Base-by-base conservation (phyloP, 2,797 vertebrate species). In the Anolis apletophallus region DNA sequence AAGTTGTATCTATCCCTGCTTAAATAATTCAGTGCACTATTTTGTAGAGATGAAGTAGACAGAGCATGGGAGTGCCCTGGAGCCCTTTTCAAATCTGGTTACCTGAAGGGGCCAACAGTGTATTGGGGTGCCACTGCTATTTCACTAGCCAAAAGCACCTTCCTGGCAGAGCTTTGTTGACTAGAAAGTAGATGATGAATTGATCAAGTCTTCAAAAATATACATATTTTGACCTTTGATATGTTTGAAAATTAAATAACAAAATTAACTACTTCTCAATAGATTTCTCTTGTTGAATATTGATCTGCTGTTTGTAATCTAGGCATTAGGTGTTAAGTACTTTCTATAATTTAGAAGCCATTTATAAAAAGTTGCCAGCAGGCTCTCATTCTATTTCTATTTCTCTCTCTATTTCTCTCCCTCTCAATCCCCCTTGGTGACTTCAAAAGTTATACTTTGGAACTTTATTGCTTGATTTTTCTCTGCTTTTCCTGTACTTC, bases 401-500 rank as follows among this genome's bases (percentile, higher is more conserved):
- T 6, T 46, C 40, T 46, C 40, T 46, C 40, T 46, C 40, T 46
- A 3, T 6, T 6, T 46, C 40, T 6, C 40, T 46, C 40, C 40
- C 40, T 46, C 40, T 6, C 17, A 19, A 3, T 40, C 23, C 14
- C 14, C 10, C 32, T n/a, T n/a, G n/a, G n/a, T n/a, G 23, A 19
- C 17, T 3, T 23, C 13, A 12, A 73, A 85, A 32, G 67, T 59
- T 85, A 36, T 68, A 50, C 26, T 59, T 74, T 12, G n/a, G 21
- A 52, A 14, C 13, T 3, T 74, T 32, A 76, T 57, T 81, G 23
- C 50, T 32, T 69, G n/a, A 17, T 92, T 88, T 64, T 50, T n/a
- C 29, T 11, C 12, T n/a, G 54, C 26, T 90, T 11, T 91, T 84
- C 90, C 54, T 85, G 36, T 40, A 54, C 81, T 90, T 68, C 40